Percentiles rank a stretch among this genome's conserved stretches.
These are phyloP conservation scores for Brachynemurus nebulosus DNA, from an alignment of 2,888 invertebrate species.

Conservation along the genomic window DNA sequence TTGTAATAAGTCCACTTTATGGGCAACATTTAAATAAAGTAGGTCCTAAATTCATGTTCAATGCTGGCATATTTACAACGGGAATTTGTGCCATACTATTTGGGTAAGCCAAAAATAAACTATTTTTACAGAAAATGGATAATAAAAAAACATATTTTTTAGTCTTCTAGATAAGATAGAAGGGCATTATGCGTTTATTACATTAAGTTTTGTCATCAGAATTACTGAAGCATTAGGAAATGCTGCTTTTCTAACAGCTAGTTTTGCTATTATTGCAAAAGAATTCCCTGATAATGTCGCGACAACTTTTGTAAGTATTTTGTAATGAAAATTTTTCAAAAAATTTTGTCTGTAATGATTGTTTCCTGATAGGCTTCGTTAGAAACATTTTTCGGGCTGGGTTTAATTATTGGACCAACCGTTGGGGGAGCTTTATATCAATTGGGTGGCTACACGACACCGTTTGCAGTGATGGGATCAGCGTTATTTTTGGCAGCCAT, in stretches of 20 bases:
- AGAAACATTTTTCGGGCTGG: conserved; percentile 79
- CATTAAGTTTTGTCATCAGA: conserved; percentile 62
- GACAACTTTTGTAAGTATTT: conserved; percentile 62
- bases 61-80: conserved; percentile 68
- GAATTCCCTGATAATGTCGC: conserved; percentile 78
- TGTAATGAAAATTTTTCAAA: conserved; percentile 2
- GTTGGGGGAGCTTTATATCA: conserved; percentile 76
- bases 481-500: conserved; percentile 61
- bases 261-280: conserved; percentile 75
- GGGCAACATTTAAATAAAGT: conserved; percentile 64
- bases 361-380: conserved; percentile 49
- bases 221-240: conserved; percentile 76
- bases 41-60: conserved; percentile 69
- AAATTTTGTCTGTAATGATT: background rate
- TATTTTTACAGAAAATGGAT: no score
- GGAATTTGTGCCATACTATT: conserved; percentile 72
- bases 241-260: conserved; percentile 73
- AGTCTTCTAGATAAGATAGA: conserved; percentile 57
- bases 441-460: conserved; percentile 63
- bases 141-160: conserved; percentile 19
- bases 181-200: conserved; percentile 58
- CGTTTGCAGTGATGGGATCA: conserved; percentile 67
- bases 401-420: conserved; percentile 79
- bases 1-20: conserved; percentile 67
- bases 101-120: no score